A percentile compares a stretch with the other conserved stretches of the same genome.
phyloP scores from a whole-genome alignment of 2,888 invertebrate genomes.

The Napeogenes inachia region DNA sequence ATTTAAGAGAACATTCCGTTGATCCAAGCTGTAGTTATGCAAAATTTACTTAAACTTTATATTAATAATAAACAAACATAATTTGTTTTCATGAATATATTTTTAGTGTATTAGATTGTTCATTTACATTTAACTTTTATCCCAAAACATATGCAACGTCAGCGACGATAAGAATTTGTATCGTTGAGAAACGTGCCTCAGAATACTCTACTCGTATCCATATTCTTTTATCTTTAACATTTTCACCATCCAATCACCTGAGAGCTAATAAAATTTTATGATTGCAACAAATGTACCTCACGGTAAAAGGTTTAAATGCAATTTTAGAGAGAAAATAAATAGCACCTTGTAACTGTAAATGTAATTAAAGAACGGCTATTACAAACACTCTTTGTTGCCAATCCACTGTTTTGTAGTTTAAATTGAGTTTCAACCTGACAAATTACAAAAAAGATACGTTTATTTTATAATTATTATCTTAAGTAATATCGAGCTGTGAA shows the following conservation, averaged over 20 bases:
- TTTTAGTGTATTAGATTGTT: constrained; percentile 44
- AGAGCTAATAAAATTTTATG: constrained; percentile 45
- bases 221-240: constrained; percentile 40
- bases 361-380: constrained; percentile 9
- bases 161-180: constrained; percentile 45
- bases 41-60: neutral
- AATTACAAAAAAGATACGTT: neutral
- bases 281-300: constrained; percentile 23
- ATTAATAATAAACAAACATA: constrained; percentile 1
- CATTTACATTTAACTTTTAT: constrained; percentile 29
- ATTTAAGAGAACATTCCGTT: neutral
- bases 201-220: constrained; percentile 48
- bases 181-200: constrained; percentile 46
- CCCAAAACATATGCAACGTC: constrained; percentile 29
- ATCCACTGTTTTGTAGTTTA: neutral
- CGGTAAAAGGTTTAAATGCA: constrained; percentile 6
- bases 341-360: constrained; percentile 9
- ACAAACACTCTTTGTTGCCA: neutral
- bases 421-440: neutral
- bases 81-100: neutral
- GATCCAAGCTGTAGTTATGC: neutral
- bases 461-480: too few species aligned
- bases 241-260: constrained; percentile 50
- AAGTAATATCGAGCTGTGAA: too few species aligned
- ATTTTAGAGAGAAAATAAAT: constrained; percentile 6